Percentiles rank a stretch among this genome's conserved stretches.
These are phyloP conservation scores for Nomada ferruginata DNA, from an alignment of 2,888 invertebrate genomes.

Conservation along the genomic window DNA sequence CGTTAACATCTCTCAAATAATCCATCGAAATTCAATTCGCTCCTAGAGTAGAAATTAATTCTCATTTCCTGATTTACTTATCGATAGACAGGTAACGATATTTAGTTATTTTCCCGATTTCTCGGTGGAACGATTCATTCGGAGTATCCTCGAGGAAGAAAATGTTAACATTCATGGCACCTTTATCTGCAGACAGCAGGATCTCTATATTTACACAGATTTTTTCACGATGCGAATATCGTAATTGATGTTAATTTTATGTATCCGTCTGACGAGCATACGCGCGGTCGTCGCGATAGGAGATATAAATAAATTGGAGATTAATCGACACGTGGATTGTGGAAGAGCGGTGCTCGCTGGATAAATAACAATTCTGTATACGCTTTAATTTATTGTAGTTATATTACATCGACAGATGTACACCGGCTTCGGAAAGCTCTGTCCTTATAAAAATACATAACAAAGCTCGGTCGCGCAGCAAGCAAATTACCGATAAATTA, in stretches of 20 bases:
- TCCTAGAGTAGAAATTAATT: too few relatives aligned
- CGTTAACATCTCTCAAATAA: neutral
- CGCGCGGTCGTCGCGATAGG: neutral
- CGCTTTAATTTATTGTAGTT: slow-evolving; percentile 66
- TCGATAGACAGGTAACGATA: too few relatives aligned
- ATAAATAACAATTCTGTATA: slow-evolving; percentile 22
- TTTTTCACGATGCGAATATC: neutral
- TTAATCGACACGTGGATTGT: too few relatives aligned
- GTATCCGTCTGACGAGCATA: neutral
- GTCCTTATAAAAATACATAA: slow-evolving; percentile 83
- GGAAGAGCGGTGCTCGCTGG: neutral
- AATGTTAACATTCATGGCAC: neutral
- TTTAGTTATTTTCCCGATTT: too few relatives aligned
- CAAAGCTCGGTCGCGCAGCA: slow-evolving; percentile 80
- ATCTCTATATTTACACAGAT: neutral
- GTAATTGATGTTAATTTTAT: neutral
- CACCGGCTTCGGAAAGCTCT: slow-evolving; percentile 76
- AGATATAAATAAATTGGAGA: neutral
- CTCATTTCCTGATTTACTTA: too few relatives aligned
- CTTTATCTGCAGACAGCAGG: slow-evolving; percentile 6
- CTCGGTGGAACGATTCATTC: neutral
- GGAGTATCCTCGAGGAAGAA: neutral
- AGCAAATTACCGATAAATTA: slow-evolving; percentile 77
- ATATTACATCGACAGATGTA: slow-evolving; percentile 77
- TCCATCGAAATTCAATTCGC: too few relatives aligned